Percentiles rank a stretch among this genome's conserved stretches.
phyloP scores from a whole-genome alignment of 2,888 invertebrate species.

The Synanthedon vespiformis region DNA sequence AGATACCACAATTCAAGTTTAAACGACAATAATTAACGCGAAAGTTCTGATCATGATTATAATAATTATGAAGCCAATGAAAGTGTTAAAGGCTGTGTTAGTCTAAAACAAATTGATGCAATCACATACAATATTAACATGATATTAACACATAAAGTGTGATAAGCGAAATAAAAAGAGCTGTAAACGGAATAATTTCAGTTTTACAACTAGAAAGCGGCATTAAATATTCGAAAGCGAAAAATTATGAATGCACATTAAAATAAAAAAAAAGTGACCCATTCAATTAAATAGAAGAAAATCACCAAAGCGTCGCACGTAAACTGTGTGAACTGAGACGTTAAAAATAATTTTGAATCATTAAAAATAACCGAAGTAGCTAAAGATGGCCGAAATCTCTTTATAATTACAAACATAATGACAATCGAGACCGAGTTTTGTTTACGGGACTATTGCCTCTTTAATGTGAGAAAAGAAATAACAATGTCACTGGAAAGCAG shows the following conservation, averaged over 20 bases:
- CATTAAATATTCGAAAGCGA: constrained; percentile 17
- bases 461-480: constrained; percentile 23
- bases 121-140: background rate
- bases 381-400: constrained; percentile 16
- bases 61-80: no score
- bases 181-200: constrained; percentile 20
- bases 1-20: no score
- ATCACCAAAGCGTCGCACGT: constrained; percentile 18
- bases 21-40: no score
- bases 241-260: constrained; percentile 11
- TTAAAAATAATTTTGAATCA: constrained; percentile 14
- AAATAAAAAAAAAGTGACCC: constrained; percentile 12
- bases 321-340: constrained; percentile 29
- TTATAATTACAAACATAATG: constrained; percentile 22
- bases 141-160: background rate
- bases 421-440: constrained; percentile 5
- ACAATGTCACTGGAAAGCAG: constrained; percentile 20
- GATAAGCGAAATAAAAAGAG: background rate
- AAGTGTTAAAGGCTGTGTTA: no score
- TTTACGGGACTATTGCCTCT: constrained; percentile 9
- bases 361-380: constrained; percentile 17
- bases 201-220: constrained; percentile 55
- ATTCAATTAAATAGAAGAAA: constrained; percentile 34
- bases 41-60: no score
- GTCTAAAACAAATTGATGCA: no score